phyloP scores from a whole-genome alignment of 2,888 invertebrate genomes.

The Slavum lentiscoides region DNA sequence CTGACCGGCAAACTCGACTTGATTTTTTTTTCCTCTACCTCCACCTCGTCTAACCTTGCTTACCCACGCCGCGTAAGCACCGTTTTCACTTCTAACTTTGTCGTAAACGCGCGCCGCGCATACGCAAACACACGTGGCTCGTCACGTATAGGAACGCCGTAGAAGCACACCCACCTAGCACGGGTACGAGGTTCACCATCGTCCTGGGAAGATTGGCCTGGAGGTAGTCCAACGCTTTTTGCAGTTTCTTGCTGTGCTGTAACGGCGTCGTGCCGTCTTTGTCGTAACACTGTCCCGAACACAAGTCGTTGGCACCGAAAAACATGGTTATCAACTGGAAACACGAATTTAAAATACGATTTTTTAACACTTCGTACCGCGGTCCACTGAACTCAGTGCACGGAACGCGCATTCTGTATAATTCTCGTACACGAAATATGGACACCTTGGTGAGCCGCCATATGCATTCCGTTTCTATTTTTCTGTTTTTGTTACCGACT shows the following conservation, averaged over 20 bases:
- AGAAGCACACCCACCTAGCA: constrained; percentile 65
- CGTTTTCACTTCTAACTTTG: constrained; percentile 12
- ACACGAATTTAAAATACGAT: too few species aligned
- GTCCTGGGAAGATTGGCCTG: constrained; percentile 70
- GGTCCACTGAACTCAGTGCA: too few species aligned
- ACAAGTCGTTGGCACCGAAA: constrained; percentile 76
- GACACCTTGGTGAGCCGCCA: too few species aligned
- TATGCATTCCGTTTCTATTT: too few species aligned
- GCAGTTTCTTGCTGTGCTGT: constrained; percentile 68
- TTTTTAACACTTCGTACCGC: too few species aligned
- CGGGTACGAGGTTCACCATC: constrained; percentile 72
- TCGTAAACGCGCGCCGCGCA: too few species aligned
- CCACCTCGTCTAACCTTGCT: neutral
- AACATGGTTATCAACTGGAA: constrained; percentile 69
- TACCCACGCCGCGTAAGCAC: neutral
- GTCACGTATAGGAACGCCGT: too few species aligned
- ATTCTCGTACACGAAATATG: too few species aligned
- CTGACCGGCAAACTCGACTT: neutral
- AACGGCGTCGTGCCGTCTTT: constrained; percentile 66
- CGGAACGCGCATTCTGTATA: too few species aligned
- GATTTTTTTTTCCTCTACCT: too few species aligned
- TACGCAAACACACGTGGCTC: too few species aligned
- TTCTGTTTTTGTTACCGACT: too few species aligned
- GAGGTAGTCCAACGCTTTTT: constrained; percentile 70
- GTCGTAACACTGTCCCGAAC: constrained; percentile 71